Base-by-base conservation (phyloP, 64 coral and sea anemone species). In the Cladopsammia gracilis region DNA sequence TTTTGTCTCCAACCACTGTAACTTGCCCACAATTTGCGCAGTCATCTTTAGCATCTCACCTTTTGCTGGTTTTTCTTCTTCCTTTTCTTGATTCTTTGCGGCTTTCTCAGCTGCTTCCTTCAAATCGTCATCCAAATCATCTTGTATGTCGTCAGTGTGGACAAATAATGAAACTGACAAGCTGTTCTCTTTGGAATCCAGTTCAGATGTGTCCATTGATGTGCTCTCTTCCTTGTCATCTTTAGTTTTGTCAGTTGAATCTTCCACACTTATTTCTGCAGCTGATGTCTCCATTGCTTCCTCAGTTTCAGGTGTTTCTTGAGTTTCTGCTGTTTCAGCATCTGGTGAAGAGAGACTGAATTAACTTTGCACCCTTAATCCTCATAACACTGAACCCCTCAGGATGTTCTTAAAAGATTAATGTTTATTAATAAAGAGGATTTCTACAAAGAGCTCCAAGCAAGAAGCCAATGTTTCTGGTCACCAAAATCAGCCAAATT, bases 121-220 rank as follows among this genome's bases (percentile, higher is more conserved):
- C 68, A 99, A 62, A 78, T 99, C 98, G 20, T 99, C 98, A 86
- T 96, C 98, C 4, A 99, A 54, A 25, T 99, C 98, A 94, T 99
- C 98, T 86, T 99, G 98, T 6, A 99, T 49, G 50, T 95, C 98
- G 86, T 99, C 98, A 16, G 98, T 96, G 47, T 99, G 91, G 12
- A 99, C 98, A 89, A 96, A 96, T 49, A 99, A 56, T 24, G 98
- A 99, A 15, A 99, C 91, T 57, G 98, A 99, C 62, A 94, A 88
- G 73, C 94, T 94, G 45, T 93, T 96, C n/a, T 98, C 92, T 54
- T 87, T 96, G 19, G 94, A 96, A 64, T 99, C 98, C 44, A 74
- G 71, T 46, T 98, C 93, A 75, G 83, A 87, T n/a, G 76, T 78
- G 42, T 90, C 89, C 85, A 88, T 92, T 9, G 83, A 11, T 53